Base-by-base conservation (phyloP, 2,888 invertebrate species). In the Rotaria socialis region DNA sequence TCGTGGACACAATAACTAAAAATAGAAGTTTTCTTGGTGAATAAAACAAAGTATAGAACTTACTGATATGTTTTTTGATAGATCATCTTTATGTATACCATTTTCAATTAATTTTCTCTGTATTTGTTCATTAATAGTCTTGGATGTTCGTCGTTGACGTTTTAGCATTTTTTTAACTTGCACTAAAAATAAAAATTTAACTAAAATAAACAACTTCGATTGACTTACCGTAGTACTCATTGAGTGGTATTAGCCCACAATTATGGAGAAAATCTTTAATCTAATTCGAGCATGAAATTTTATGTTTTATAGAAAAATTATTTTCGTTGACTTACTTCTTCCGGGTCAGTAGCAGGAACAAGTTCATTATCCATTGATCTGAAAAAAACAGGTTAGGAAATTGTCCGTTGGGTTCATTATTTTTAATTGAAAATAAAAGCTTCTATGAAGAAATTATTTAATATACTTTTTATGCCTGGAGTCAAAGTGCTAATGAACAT, bases 101-200 rank as follows among this genome's bases (percentile, higher is more conserved):
- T 80, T 80, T 47, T 80, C 75, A 80, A 22, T 22, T 80, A 47
- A 47, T 80, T 80, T 80, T 24, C n/a, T 43, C 27, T 80, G 75
- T 67, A 67, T 67, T 67, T 67, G 67, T 11, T 47, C 75, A 80
- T 43, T 47, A 19, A 43, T 47, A 3, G n/a, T 47, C 7, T 80
- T 80, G 2, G 80, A 47, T 80, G 80, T n/a, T 80, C 10, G 80
- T 80, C 19, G 24, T n/a, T 80, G 47, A 80, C 47, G 80, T 80
- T 80, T 80, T 41, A 80, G 47, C 47, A 80, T 47, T 47, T 80
- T 24, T 80, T 19, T 80, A 5, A 80, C 14, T n/a, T 80, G 80
- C n/a, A 11, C 80, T 80, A 47, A 2, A 80, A 19, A 43, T 7
- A 41, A 80, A n/a, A 80, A n/a, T 35, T n/a, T 5, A 47, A 47